Evolutionary conservation across 2,113 vertebrate genomes (phyloP), one percentile per base, ranked within the genome.

Genomic region (Mus pahari): DNA sequence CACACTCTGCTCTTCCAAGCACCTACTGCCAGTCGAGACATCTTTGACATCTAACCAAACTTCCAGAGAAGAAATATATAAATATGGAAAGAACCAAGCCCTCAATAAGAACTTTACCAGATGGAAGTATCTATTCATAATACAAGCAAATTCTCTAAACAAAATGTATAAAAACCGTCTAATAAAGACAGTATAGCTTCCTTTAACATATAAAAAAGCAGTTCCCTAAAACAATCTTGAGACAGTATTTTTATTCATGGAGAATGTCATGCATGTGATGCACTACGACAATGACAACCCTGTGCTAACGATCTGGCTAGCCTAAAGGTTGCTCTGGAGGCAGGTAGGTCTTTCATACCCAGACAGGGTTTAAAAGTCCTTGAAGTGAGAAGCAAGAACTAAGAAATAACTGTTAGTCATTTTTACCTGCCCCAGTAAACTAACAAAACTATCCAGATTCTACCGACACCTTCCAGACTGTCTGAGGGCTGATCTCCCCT

Each of bases 201-300:
- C 36, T 58, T 20, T 94, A 93, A 94, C 75, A 94, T 79, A 90
- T 50, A 95, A 94, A 77, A 82, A 33, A 64, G 88, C 73, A 22
- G 60, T 82, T 75, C 96, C 70, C 28, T 55, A 79, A 5, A 68
- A 87, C 16, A 82, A 93, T 71, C 83, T 71, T 17, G 60, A 39
- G n/a, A 60, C n/a, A 79, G 36, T 58, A 39, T 39, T 82, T 55
- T 83, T 83, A 62, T 64, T 64, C 42, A 60, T 26, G 64, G 81
- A 84, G 58, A 31, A 64, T 17, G 10, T 45, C 58, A 84, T 64
- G 14, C 26, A 64, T 84, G 28, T 19, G 36, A 14, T 68, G 8
- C 33, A 17, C 31, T 39, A 68, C 3, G 50, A 86, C 26, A 86
- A 89, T 58, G 62, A 87, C 90, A 84, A 68, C 78, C 78, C 19